phyloP scores from a whole-genome alignment of 2,888 invertebrate genomes.

The Myathropa florea region DNA sequence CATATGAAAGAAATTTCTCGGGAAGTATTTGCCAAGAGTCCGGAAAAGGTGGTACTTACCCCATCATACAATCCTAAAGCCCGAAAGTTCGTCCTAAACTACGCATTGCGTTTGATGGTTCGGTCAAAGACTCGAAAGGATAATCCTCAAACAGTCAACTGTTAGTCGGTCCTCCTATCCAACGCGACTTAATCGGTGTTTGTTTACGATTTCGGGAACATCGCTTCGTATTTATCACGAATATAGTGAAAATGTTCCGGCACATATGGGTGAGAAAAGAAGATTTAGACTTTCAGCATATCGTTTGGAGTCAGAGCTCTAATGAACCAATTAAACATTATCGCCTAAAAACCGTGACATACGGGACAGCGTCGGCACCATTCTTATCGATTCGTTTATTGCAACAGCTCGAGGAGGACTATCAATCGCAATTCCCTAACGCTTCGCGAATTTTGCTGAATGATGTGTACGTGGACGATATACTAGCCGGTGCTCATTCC shows the following conservation, averaged over 20 bases:
- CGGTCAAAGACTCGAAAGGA: constrained; percentile 3
- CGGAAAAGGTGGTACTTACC: not conserved
- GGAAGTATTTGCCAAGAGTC: not conserved
- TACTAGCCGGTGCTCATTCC: too few species aligned
- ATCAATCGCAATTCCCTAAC: constrained; percentile 31
- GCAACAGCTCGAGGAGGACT: constrained; percentile 54
- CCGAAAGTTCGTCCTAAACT: constrained; percentile 10
- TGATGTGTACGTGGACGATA: constrained; percentile 66
- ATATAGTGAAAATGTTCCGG: constrained; percentile 61
- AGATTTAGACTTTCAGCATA: too few species aligned
- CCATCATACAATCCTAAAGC: not conserved
- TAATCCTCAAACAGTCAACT: too few species aligned
- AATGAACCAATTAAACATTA: too few species aligned
- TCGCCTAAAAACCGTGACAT: too few species aligned
- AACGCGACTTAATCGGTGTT: too few species aligned
- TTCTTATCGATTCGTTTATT: constrained; percentile 58
- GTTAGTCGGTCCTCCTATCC: too few species aligned
- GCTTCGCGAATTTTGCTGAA: constrained; percentile 45
- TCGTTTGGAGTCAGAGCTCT: too few species aligned
- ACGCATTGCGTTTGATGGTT: too few species aligned
- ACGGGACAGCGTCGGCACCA: constrained; percentile 57
- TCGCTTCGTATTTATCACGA: constrained; percentile 52
- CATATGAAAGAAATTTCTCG: constrained; percentile 13
- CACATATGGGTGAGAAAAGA: constrained; percentile 57
- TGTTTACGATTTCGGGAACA: constrained; percentile 55